A percentile compares a stretch with the other conserved stretches of the same genome.
These are phyloP conservation scores for Erpetoichthys calabaricus DNA, from an alignment of 2,797 vertebrate species.

Conservation along the genomic window DNA sequence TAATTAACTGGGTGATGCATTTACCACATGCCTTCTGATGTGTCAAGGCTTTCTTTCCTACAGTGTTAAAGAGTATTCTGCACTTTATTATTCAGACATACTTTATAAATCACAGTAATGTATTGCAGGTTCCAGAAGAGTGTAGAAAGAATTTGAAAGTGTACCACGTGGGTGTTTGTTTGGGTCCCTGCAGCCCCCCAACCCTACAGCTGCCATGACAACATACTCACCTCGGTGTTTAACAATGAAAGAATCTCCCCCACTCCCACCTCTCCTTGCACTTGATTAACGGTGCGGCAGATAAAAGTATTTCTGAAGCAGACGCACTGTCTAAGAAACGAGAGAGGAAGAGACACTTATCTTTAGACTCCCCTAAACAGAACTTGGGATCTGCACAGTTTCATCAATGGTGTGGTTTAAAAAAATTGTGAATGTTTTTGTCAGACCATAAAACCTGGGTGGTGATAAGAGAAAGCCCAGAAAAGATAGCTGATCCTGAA, in stretches of 20 bases:
- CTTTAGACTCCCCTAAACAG: slow-evolving; percentile 23
- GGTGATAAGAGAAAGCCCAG: slow-evolving; percentile 24
- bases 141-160: no score
- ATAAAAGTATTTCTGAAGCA: slow-evolving; percentile 22
- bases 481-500: slow-evolving; percentile 10
- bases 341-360: slow-evolving; percentile 26
- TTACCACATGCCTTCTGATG: not conserved
- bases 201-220: not conserved
- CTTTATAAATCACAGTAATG: not conserved
- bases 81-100: not conserved
- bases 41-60: not conserved
- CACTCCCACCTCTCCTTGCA: not conserved
- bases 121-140: not conserved
- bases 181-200: not conserved
- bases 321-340: slow-evolving; percentile 18
- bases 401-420: slow-evolving; percentile 17
- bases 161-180: not conserved
- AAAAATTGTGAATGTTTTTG: not conserved
- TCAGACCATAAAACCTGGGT: slow-evolving; percentile 5
- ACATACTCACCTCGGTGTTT: not conserved
- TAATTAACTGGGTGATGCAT: not conserved
- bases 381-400: slow-evolving; percentile 12
- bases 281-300: not conserved
- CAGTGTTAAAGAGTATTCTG: not conserved
- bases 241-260: not conserved